Base-by-base conservation (phyloP, 2,888 invertebrate species). In the Nasonovia ribisnigri region DNA sequence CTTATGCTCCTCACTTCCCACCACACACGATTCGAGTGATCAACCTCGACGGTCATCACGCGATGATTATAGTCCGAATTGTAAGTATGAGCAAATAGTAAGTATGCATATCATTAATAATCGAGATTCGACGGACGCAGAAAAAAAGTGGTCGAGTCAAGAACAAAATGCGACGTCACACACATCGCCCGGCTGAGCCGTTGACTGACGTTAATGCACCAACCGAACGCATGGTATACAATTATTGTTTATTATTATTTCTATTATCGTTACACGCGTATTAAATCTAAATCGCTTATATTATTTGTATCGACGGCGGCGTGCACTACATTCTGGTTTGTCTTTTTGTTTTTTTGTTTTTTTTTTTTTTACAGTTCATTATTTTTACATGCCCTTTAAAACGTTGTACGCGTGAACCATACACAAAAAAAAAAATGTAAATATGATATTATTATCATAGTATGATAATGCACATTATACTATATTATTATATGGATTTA, bases 331-430 rank as follows among this genome's bases (percentile, higher is more conserved):
- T 86, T 43, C 46, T 46, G 16, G 43, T 86, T 20, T 3, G 36
- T 77, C 36, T 36, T 46, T 48, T 88, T 36, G n/a, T 36, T 51
- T 88, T 36, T 2, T 20, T 54, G n/a, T 54, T 54, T 54, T 20
- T 3, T 54, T 24, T 51, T 88, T 88, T 88, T 88, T 54, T 54
- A 77, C 77, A 36, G 77, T 88, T 88, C 11, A n/a, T 88, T n/a
- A 51, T 54, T 88, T 88, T 54, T 51, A 36, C 51, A 24, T 51
- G 36, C 48, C 51, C 4, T 88, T 88, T 51, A 36, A n/a, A 48
- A 88, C 87, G 24, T 88, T 88, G 36, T 36, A 24, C 36, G 51
- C 36, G 36, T 24, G 20, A 8, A 77, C 77, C 77, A 8, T 36
- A 42, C 91, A 43, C 91, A 29, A 26, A 29, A 54, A 29, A 26